Base-by-base conservation (phyloP, 2,797 vertebrate species). In the Ceryle rudis region DNA sequence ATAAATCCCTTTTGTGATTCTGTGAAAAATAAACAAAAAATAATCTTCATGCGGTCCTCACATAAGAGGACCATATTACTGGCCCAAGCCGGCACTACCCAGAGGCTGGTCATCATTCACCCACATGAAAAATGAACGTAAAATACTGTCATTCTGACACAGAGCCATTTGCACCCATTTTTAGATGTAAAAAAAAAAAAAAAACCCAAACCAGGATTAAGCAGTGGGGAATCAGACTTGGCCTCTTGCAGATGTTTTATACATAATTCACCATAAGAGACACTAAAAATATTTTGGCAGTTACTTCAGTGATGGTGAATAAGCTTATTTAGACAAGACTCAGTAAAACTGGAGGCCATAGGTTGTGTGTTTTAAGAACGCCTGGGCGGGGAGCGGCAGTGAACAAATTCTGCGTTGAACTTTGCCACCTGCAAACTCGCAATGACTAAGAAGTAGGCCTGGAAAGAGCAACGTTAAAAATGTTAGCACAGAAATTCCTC, bases 401-500 rank as follows among this genome's bases (percentile, higher is more conserved):
- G 22, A 92, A 81, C 86, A 92, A 82, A 84, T 67, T 82, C 91
- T 81, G 74, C 81, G 5, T 78, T 71, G 78, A 94, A 85, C 81
- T 95, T 77, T 74, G 79, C 91, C 88, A 93, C 94, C 94, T 97
- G 95, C 95, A 71, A 46, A 11, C 71, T 86, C 8, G 9, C 77
- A 58, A 51, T 90, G 94, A 92, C 80, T 91, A 79, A 94, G 81
- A 73, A 71, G 47, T 20, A 71, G 78, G 71, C 55, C 73, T 92
- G 93, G 91, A 96, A 96, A 92, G 90, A 90, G 90, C 94, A 94
- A 85, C 8, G 10, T 67, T 96, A 25, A 67, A 67, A 93, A 80
- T 51, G 64, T 96, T 87, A 94, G 92, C 86, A 74, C 93, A 96
- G 88, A 96, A 97, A 97, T 96, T 96, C 92, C 92, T 96, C 96